phyloP scores from a whole-genome alignment of 2,797 vertebrate species.

The Pipistrellus pipistrellus region DNA sequence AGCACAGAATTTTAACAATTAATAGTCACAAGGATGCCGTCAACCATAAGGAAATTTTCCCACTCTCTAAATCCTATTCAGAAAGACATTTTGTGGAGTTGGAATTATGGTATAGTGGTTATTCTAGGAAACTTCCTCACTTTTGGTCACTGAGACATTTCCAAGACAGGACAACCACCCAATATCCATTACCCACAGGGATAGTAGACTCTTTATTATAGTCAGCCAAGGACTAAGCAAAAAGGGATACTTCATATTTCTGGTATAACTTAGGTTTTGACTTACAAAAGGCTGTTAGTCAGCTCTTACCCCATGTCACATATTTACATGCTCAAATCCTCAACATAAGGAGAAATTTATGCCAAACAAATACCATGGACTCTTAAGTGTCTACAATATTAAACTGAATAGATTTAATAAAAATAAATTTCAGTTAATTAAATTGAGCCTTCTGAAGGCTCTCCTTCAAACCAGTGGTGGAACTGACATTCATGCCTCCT shows the following conservation, averaged over 20 bases:
- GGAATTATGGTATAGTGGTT: neutral
- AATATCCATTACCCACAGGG: neutral
- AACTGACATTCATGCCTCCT: neutral
- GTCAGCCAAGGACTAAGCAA: neutral
- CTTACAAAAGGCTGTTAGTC: neutral
- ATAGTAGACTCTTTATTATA: neutral
- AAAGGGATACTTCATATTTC: neutral
- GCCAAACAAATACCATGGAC: neutral
- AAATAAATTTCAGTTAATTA: conserved; percentile 13
- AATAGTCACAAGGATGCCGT: neutral
- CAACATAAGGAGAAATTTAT: neutral
- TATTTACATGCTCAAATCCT: conserved; percentile 1
- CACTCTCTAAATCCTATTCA: neutral
- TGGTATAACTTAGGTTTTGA: neutral
- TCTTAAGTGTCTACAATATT: neutral
- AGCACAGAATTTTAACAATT: neutral
- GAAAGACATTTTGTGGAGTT: neutral
- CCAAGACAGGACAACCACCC: neutral
- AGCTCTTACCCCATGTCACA: neutral
- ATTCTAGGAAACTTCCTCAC: neutral
- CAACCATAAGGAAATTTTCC: neutral
- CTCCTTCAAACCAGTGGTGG: neutral
- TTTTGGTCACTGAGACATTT: neutral
- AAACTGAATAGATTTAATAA: neutral
- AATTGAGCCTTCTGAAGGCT: neutral